A percentile compares a stretch with the other conserved stretches of the same genome.
phyloP scores from a whole-genome alignment of 2,113 vertebrate species.

The Mirounga angustirostris region DNA sequence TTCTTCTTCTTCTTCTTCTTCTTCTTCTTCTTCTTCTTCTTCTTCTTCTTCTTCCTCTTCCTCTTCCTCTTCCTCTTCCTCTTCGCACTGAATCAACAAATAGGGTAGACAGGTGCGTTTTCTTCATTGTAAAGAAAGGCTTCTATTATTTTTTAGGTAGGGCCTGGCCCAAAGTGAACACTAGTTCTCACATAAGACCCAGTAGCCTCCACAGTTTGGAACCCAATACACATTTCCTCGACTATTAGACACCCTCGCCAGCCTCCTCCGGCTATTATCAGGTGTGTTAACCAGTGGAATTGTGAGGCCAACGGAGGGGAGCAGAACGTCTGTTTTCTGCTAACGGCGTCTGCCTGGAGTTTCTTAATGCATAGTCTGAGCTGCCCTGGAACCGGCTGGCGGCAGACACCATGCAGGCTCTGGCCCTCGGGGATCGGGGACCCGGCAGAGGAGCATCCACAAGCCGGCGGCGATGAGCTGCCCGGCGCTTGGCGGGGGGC shows the following conservation, averaged over 20 bases:
- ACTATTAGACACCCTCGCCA: background rate
- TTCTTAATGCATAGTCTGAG: background rate
- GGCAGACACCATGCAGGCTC: background rate
- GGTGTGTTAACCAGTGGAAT: background rate
- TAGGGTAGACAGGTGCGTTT: background rate
- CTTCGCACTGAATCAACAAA: background rate
- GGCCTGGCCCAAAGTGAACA: background rate
- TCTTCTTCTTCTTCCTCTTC: no score
- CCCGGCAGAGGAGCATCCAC: background rate
- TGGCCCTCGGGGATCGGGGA: fast-evolving
- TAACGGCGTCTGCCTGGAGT: background rate
- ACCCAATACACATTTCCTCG: background rate
- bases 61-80: no score
- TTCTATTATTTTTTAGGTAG: background rate
- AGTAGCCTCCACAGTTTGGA: background rate
- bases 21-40: no score
- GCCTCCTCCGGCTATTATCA: background rate
- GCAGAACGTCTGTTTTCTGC: background rate
- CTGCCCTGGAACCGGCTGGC: background rate
- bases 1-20: no score
- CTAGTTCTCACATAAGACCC: background rate
- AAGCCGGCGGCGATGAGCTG: background rate
- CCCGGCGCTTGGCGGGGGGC: background rate
- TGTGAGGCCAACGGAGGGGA: background rate
- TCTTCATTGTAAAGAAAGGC: background rate